Conservation (phyloP, 2,113 vertebrate species). For the Crotophaga sulcirostris region DNA sequence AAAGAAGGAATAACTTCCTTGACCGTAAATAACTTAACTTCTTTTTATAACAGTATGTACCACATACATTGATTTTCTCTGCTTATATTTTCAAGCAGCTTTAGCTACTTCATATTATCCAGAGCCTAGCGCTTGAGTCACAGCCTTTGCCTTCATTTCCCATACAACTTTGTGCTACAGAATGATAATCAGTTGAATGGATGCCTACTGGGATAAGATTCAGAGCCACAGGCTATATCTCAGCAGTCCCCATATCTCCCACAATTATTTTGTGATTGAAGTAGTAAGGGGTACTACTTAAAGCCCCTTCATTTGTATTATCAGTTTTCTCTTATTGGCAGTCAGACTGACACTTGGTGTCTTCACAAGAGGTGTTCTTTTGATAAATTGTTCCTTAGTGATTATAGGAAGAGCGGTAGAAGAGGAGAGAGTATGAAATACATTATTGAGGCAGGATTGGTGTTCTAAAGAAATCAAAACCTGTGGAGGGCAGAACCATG, state of each 20-base stretch:
- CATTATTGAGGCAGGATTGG: neutral
- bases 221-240: neutral
- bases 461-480: neutral
- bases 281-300: neutral
- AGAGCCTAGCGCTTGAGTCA: neutral
- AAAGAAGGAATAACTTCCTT: neutral
- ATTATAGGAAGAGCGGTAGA: neutral
- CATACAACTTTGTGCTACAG: neutral
- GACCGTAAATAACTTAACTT: neutral
- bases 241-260: neutral
- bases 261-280: neutral
- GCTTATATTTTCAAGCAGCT: neutral
- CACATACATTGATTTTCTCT: neutral
- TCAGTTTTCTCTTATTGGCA: neutral
- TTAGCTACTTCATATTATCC: neutral
- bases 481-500: neutral
- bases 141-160: neutral
- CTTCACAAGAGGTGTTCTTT: neutral
- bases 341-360: neutral
- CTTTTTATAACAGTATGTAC: neutral
- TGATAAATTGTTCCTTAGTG: neutral
- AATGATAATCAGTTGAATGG: neutral
- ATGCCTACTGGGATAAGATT: neutral
- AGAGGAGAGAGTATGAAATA: neutral
- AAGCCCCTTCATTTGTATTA: neutral